Percentiles rank a stretch among this genome's conserved stretches.
These are phyloP conservation scores for Columba livia DNA, from an alignment of 2,113 vertebrate species.

Conservation along the genomic window DNA sequence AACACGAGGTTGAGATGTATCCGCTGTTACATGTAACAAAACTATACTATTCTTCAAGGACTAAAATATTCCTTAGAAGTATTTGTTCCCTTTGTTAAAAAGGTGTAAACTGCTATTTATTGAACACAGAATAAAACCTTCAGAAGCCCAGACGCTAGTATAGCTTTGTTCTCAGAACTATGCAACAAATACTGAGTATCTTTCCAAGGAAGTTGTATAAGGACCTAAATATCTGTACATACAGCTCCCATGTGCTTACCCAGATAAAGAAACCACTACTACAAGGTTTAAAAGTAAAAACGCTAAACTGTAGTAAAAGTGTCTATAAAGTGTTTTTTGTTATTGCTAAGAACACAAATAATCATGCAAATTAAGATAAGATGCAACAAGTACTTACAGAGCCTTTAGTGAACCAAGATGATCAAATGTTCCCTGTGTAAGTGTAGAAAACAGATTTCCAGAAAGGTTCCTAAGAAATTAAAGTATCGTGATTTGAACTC, in stretches of 20 bases:
- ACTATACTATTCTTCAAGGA: neutral
- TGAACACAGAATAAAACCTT: neutral
- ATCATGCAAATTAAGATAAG: neutral
- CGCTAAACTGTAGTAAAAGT: neutral
- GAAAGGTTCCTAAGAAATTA: conserved; percentile 87
- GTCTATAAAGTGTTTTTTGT: neutral
- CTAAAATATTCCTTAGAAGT: neutral
- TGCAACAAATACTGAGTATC: neutral
- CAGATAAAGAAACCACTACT: neutral
- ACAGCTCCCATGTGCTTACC: neutral
- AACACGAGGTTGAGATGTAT: neutral
- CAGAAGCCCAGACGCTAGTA: neutral
- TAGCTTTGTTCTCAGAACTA: neutral
- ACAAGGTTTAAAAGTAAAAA: neutral
- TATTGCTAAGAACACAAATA: neutral
- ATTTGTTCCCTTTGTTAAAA: neutral
- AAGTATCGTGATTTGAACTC: neutral
- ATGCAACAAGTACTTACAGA: conserved; percentile 82
- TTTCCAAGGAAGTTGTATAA: neutral
- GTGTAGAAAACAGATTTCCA: conserved; percentile 92
- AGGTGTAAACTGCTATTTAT: neutral
- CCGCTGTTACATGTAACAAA: neutral
- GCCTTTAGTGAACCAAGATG: conserved; percentile 88
- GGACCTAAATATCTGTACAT: neutral
- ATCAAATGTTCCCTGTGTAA: conserved; percentile 92